Evolutionary conservation across 2,797 vertebrate species (phyloP), one percentile per base, ranked within the genome.

Genomic region (Chelon auratus): DNA sequence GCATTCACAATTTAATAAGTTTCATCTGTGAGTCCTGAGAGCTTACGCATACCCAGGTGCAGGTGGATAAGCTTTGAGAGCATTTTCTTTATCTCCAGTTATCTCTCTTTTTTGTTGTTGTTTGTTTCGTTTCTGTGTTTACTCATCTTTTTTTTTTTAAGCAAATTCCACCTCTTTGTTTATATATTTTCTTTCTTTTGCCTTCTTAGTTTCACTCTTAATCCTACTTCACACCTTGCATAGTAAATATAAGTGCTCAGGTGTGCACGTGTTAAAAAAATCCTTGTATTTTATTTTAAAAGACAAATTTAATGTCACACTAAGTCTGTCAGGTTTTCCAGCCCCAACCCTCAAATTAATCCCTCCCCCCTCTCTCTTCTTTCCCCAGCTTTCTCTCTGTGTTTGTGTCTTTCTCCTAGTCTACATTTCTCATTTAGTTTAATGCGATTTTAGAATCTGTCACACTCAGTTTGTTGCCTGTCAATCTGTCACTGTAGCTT

Each of bases 371-470:
- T 78, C 59, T 22, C 36, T 72, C 54, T 82, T 84, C 71, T 89
- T 74, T 55, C 79, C 71, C 75, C 30, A 33, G 30, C 30, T 80
- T 42, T 76, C 72, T 64, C 50, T 72, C 47, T 73, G 70, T 54
- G 53, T 87, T 66, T 83, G 62, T 89, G 79, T 81, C 78, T 91
- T 84, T 83, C 76, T 84, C 80, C 78, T 68, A 75, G 58, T 73
- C 75, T 72, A 75, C 78, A 68, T 87, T 88, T 92, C 81, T 90
- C 84, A 85, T 90, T 92, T 89, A 90, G 78, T 90, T 92, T 93
- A 94, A 95, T 94, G 89, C 81, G 83, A 92, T 93, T 94, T 94
- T 77, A 67, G 84, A 94, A 93, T 92, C 76, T 94, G 93, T 93
- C 94, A 93, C 81, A 89, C 84, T 77, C 72, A 85, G 88, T 93